phyloP scores from a whole-genome alignment of 2,888 invertebrate genomes.

The Brachypalpus laphriformis region DNA sequence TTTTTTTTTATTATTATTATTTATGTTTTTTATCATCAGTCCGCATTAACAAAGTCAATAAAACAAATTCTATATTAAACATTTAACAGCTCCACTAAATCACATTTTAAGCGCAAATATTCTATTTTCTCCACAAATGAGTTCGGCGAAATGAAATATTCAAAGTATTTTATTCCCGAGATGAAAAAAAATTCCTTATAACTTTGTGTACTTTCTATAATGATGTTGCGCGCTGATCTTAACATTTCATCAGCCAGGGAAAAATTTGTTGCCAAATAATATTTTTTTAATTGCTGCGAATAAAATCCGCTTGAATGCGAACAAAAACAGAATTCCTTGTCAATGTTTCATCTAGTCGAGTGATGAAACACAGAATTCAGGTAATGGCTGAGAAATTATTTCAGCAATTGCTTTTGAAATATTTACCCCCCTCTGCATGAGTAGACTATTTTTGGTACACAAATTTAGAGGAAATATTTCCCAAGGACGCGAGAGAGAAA shows the following conservation, averaged over 20 bases:
- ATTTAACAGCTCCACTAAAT: constrained; percentile 22
- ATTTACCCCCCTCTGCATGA: background rate
- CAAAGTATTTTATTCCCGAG: constrained; percentile 20
- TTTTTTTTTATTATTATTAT: background rate
- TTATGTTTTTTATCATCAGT: background rate
- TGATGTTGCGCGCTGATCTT: background rate
- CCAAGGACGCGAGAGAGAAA: constrained; percentile 17
- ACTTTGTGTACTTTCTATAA: background rate
- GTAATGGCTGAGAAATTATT: constrained; percentile 16
- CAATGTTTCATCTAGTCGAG: constrained; percentile 17
- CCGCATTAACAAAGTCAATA: constrained; percentile 14
- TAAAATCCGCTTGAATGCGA: background rate
- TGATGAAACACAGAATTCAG: constrained; percentile 25
- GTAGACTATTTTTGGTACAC: constrained; percentile 42
- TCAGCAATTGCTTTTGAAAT: constrained; percentile 20
- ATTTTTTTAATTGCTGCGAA: constrained; percentile 1
- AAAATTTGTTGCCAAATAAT: constrained; percentile 18
- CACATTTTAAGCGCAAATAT: constrained; percentile 8
- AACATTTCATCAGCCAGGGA: constrained; percentile 14
- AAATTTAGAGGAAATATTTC: constrained; percentile 9
- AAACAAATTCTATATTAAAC: constrained; percentile 22
- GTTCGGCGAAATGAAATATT: constrained; percentile 6
- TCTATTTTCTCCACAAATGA: background rate
- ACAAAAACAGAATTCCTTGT: constrained; percentile 33
- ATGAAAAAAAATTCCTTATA: background rate